These are phyloP conservation scores for Caenorhabditis tropicalis DNA, from an alignment of 1,140 invertebrate species.

Conservation along the genomic window DNA sequence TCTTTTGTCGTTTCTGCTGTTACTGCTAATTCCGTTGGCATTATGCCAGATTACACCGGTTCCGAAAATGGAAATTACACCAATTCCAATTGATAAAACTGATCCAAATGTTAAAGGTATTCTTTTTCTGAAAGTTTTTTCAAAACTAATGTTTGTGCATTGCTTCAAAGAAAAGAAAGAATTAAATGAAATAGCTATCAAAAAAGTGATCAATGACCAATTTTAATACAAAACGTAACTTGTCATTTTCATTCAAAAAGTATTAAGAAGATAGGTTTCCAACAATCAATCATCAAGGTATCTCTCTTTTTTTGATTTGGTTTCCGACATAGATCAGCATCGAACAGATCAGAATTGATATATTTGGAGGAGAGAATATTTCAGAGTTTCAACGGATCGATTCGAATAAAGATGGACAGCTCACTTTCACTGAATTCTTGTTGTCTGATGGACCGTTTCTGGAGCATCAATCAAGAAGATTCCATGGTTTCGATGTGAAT, in stretches of 20 bases:
- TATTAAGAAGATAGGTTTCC: neutral
- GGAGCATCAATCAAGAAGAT: conserved; percentile 37
- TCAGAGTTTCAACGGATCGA: conserved; percentile 38
- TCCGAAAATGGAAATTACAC: conserved; percentile 35
- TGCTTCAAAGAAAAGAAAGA: too few relatives aligned
- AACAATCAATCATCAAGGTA: neutral
- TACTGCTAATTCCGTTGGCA: neutral
- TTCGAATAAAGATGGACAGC: conserved; percentile 30
- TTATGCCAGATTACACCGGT: conserved; percentile 43
- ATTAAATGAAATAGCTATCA: too few relatives aligned
- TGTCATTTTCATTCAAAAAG: neutral
- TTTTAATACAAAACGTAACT: too few relatives aligned
- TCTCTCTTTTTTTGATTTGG: neutral
- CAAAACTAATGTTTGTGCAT: too few relatives aligned
- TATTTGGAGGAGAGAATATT: too few relatives aligned
- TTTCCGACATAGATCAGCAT: neutral
- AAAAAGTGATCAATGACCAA: too few relatives aligned
- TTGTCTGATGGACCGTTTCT: conserved; percentile 31
- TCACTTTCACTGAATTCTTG: conserved; percentile 47
- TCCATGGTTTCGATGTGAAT: conserved; percentile 35
- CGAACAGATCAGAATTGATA: too few relatives aligned
- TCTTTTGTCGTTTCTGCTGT: neutral
- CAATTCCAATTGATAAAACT: conserved; percentile 35
- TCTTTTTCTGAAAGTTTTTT: too few relatives aligned
- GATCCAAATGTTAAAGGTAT: conserved; percentile 39